Evolutionary conservation across 2,888 invertebrate genomes (phyloP), one percentile per base, ranked within the genome.

Genomic region (Druceiella hillmani): DNA sequence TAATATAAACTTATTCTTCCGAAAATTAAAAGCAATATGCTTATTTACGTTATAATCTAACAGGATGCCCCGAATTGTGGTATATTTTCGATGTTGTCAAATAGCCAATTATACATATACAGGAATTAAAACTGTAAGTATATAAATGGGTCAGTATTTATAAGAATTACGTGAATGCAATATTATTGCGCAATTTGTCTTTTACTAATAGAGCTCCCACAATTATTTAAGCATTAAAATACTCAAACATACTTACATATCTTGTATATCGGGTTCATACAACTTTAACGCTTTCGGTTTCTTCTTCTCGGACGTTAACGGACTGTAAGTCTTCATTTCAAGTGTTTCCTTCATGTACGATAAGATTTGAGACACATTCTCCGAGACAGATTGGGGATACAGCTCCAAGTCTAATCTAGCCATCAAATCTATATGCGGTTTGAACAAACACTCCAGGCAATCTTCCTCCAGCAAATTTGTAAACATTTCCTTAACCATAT

Each of bases 251-350:
- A 82, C 87, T 76, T 78, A 90, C 78, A 90, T 80, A 60, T 80
- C 81, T 51, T 88, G 86, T 44, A 94, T 78, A 52, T 83, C 81
- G 0, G 94, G 94, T 58, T 94, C 93, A 54, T 89, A 85, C 33
- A 91, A 59, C 51, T 85, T 81, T 47, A 94, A 64, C 1, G 85
- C 80, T 60, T 88, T 90, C 0, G 90, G 90, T 55, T 78, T 83
- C 46, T 80, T 80, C 49, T 79, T 81, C 29, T 79, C 78, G 41
- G 74, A 57, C 7, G 74, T 56, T 38, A 84, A 51, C 26, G 74
- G 76, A 9, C 74, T 67, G 41, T 80, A 64, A 16, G 74, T 75
- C 44, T 76, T 77, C 3, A 74, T 62, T 30, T 65, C 69, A 36
- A 78, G 63, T 9, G 52, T 55, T 30, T 71, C 60, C 43, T 69